Percentiles rank a stretch among this genome's conserved stretches.
phyloP scores from a whole-genome alignment of 2,888 invertebrate species.

The Busseola fusca region DNA sequence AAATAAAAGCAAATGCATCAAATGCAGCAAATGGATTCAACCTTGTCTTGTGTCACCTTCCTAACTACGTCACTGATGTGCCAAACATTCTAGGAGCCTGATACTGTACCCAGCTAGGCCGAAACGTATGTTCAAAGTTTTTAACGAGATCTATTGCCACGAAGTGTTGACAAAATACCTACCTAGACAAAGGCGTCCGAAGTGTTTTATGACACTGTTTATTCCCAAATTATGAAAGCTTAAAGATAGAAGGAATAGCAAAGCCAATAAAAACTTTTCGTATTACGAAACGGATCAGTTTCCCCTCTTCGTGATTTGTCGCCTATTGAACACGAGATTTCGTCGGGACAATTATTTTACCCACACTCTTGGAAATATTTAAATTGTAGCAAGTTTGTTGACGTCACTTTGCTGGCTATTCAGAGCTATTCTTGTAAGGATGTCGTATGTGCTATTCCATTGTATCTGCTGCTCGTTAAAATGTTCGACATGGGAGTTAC shows the following conservation, averaged over 20 bases:
- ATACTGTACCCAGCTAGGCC: conserved; percentile 18
- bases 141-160: background rate
- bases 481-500: conserved; percentile 14
- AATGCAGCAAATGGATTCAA: conserved; percentile 64
- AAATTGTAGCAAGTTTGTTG: conserved; percentile 39
- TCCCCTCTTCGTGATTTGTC: conserved; percentile 36
- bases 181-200: too few relatives aligned
- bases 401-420: conserved; percentile 38
- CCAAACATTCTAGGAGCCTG: conserved; percentile 27
- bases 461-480: conserved; percentile 26
- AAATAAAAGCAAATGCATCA: too few relatives aligned
- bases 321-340: conserved; percentile 39
- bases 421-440: conserved; percentile 44
- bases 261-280: conserved; percentile 25
- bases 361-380: conserved; percentile 37
- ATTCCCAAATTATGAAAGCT: background rate
- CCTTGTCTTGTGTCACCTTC: conserved; percentile 66
- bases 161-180: background rate
- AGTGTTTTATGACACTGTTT: too few relatives aligned
- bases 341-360: conserved; percentile 26
- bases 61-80: conserved; percentile 34
- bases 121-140: conserved; percentile 8
- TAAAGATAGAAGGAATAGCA: background rate
- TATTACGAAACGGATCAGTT: conserved; percentile 15
- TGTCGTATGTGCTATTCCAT: conserved; percentile 17